phyloP scores from a whole-genome alignment of 2,888 invertebrate genomes.

The Belgica antarctica region DNA sequence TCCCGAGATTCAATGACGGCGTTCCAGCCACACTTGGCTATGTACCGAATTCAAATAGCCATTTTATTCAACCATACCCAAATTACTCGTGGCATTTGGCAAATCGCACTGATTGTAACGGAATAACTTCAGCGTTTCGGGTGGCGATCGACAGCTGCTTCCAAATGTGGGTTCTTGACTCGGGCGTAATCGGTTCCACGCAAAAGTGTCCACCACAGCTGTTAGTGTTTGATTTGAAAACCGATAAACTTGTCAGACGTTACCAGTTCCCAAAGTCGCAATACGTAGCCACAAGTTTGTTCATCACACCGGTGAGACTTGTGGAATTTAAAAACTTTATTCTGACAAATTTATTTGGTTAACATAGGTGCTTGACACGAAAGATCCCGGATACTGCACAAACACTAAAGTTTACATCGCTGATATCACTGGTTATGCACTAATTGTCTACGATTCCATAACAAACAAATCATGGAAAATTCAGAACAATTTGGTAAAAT shows the following conservation, averaged over 20 bases:
- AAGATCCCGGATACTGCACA: constrained; percentile 56
- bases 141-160: constrained; percentile 63
- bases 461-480: constrained; percentile 60
- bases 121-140: constrained; percentile 67
- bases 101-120: constrained; percentile 59
- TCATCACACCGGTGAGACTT: constrained; percentile 54
- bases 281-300: constrained; percentile 50
- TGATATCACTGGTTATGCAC: constrained; percentile 61
- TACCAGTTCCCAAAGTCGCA: constrained; percentile 50
- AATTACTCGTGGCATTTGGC: constrained; percentile 61
- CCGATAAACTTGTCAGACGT: constrained; percentile 60
- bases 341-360: no score
- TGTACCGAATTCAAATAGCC: constrained; percentile 51
- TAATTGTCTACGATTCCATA: constrained; percentile 63
- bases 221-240: constrained; percentile 73
- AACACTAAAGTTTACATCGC: constrained; percentile 64
- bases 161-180: constrained; percentile 71
- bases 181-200: constrained; percentile 55
- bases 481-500: constrained; percentile 59
- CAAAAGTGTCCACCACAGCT: constrained; percentile 71
- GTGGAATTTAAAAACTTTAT: no score
- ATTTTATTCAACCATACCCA: constrained; percentile 62
- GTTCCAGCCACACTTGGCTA: constrained; percentile 68
- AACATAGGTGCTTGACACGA: constrained; percentile 59
- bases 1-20: constrained; percentile 70